Conservation (phyloP, 2,113 vertebrate genomes). For the Dipodomys stephensi region DNA sequence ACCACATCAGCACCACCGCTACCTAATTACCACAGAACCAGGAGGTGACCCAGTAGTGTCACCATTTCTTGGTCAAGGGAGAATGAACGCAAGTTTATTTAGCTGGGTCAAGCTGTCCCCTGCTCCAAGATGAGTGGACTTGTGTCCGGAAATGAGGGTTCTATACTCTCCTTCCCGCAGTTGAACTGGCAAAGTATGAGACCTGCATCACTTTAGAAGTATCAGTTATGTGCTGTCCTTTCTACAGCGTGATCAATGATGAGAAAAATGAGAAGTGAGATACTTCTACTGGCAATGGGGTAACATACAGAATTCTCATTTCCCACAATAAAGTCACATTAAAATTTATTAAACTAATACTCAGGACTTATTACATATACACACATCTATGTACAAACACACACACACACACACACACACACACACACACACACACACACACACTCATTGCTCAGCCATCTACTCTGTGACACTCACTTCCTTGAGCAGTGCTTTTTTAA, state of each 20-base stretch:
- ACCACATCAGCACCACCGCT: not conserved
- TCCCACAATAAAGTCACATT: not conserved
- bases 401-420: not conserved
- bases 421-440: not conserved
- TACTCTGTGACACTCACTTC: not conserved
- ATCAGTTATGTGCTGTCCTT: not conserved
- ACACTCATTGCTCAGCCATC: conserved; percentile 7
- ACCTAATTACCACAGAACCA: not conserved
- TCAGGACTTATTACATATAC: not conserved
- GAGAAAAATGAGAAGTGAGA: conserved; percentile 47
- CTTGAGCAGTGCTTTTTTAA: conserved; percentile 11
- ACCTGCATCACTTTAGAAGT: not conserved
- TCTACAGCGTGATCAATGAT: not conserved
- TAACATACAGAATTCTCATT: conserved; percentile 31
- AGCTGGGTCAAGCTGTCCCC: not conserved
- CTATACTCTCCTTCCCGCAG: not conserved
- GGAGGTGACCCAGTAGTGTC: not conserved
- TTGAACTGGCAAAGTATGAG: not conserved
- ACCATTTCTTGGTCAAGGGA: not conserved
- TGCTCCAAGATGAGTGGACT: not conserved
- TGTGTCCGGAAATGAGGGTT: not conserved
- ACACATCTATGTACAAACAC: not conserved
- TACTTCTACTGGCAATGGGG: not conserved
- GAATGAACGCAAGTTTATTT: not conserved
- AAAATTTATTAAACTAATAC: not conserved